Evolutionary conservation across 2,113 vertebrate species (phyloP).

Genomic region (Tapirus terrestris): DNA sequence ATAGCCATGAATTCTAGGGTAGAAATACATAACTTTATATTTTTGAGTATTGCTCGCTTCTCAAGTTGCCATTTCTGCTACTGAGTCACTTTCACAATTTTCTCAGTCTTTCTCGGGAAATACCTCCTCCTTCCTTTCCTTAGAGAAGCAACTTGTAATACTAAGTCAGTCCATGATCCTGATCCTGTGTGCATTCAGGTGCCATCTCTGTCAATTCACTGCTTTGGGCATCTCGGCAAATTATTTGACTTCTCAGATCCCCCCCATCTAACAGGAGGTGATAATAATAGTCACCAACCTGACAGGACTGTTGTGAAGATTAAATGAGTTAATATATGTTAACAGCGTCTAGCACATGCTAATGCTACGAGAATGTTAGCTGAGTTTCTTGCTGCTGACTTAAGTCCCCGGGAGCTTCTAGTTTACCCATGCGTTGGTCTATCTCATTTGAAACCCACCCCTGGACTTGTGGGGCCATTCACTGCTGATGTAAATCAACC

Average conservation of each 20-base stretch:
- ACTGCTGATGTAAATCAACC: not conserved
- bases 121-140: not conserved
- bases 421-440: not conserved
- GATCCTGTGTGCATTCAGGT: too few relatives aligned
- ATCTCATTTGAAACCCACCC: not conserved
- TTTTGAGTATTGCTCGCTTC: not conserved
- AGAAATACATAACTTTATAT: not conserved
- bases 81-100: not conserved
- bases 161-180: not conserved
- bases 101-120: not conserved
- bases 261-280: not conserved
- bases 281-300: not conserved
- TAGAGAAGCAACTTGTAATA: not conserved
- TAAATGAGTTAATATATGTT: not conserved
- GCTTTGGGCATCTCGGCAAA: not conserved
- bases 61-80: not conserved
- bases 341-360: not conserved
- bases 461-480: not conserved
- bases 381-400: not conserved
- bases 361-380: not conserved
- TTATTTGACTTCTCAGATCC: not conserved
- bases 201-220: not conserved
- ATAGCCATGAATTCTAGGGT: not conserved
- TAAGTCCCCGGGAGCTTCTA: not conserved
- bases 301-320: not conserved